Conservation (phyloP, 2,888 invertebrate species). For the Syrphus vitripennis region DNA sequence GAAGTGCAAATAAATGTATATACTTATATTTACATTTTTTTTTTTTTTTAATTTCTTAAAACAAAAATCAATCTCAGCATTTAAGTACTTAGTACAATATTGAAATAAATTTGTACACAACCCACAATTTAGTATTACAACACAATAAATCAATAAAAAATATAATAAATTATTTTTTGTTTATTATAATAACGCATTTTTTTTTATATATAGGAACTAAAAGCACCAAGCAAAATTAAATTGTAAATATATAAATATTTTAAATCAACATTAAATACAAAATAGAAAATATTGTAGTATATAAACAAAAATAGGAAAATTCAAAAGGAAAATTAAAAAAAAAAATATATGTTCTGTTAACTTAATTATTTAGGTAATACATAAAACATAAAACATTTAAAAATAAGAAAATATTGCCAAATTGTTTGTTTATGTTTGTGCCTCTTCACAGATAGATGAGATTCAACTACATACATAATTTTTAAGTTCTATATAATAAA, state of each 20-base stretch:
- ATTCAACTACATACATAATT: neutral
- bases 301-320: neutral
- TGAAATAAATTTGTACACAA: constrained; percentile 39
- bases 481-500: neutral
- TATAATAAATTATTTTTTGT: constrained; percentile 16
- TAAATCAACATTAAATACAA: constrained; percentile 31
- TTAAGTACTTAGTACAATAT: constrained; percentile 53
- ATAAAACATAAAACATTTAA: constrained; percentile 35
- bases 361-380: too few species aligned
- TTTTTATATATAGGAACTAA: constrained; percentile 64
- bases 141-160: constrained; percentile 6
- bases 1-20: neutral
- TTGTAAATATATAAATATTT: neutral
- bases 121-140: constrained; percentile 25
- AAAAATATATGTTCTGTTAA: neutral
- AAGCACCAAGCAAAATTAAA: constrained; percentile 62
- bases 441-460: constrained; percentile 42
- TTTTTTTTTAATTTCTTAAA: neutral
- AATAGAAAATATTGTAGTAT: neutral
- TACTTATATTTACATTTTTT: constrained; percentile 12
- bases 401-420: constrained; percentile 63
- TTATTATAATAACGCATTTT: constrained; percentile 6
- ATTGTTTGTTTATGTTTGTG: constrained; percentile 35
- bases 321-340: neutral
- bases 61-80: constrained; percentile 13